Percentiles rank a stretch among this genome's conserved stretches.
phyloP scores from a whole-genome alignment of 2,888 invertebrate species.

The Molanna angustata region DNA sequence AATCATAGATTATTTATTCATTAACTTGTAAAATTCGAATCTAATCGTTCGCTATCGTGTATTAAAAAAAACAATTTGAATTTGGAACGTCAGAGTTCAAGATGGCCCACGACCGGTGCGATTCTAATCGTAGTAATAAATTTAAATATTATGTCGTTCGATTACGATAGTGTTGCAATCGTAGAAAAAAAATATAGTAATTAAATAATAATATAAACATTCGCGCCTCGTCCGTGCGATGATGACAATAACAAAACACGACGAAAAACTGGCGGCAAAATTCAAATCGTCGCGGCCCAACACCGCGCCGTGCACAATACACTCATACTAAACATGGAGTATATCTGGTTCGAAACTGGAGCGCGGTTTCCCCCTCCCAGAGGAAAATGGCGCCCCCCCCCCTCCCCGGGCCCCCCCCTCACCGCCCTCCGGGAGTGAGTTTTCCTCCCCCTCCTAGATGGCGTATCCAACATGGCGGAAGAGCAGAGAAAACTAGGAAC shows the following conservation, averaged over 20 bases:
- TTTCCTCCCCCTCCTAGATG: background rate
- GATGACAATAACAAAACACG: too few relatives aligned
- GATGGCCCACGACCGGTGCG: too few relatives aligned
- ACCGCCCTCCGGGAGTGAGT: background rate
- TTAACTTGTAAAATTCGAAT: too few relatives aligned
- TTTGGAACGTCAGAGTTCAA: too few relatives aligned
- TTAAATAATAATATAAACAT: too few relatives aligned
- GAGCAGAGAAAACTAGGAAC: background rate
- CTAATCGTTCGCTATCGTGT: too few relatives aligned
- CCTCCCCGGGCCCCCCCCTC: background rate
- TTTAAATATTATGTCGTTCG: too few relatives aligned
- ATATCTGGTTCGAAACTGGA: constrained; percentile 9
- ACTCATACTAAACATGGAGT: background rate
- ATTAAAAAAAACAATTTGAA: too few relatives aligned
- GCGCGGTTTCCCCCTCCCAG: constrained; percentile 9
- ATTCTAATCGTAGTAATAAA: too few relatives aligned
- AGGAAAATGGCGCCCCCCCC: constrained; percentile 3
- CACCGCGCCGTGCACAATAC: background rate
- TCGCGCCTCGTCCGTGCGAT: background rate
- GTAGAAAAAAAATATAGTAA: too few relatives aligned
- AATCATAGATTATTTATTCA: too few relatives aligned
- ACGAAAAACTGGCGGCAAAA: background rate
- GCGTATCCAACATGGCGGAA: background rate
- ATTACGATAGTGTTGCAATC: too few relatives aligned
- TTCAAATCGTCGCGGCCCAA: background rate